These are phyloP conservation scores for Eumaeus atala DNA, from an alignment of 1,140 invertebrate genomes.

Conservation along the genomic window DNA sequence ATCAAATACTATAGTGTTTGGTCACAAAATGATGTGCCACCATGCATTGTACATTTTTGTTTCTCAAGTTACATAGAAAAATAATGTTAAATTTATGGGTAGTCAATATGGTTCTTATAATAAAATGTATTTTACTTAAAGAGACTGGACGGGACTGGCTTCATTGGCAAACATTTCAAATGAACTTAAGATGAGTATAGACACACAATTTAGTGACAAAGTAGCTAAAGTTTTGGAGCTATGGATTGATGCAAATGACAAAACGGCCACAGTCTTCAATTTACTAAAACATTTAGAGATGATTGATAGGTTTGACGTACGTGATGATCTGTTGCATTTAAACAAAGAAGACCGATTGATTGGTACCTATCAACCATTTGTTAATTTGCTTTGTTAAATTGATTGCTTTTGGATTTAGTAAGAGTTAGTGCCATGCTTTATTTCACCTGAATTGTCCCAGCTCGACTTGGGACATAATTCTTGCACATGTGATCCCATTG, in stretches of 20 bases:
- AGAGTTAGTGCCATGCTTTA: too few relatives aligned
- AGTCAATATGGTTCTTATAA: too few relatives aligned
- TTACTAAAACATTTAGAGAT: conserved; percentile 72
- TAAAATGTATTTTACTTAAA: conserved; percentile 35
- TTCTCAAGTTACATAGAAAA: too few relatives aligned
- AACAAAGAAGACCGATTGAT: conserved; percentile 60
- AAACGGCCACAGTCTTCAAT: conserved; percentile 64
- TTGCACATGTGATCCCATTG: too few relatives aligned
- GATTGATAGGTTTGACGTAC: conserved; percentile 80
- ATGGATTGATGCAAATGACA: conserved; percentile 59
- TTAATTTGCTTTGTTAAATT: neutral
- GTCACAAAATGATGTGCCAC: too few relatives aligned
- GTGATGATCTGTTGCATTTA: conserved; percentile 74
- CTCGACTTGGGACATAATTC: too few relatives aligned
- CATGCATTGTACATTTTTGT: too few relatives aligned
- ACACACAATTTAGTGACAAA: conserved; percentile 65
- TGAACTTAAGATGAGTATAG: conserved; percentile 66
- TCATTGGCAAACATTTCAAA: conserved; percentile 70
- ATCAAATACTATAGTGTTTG: too few relatives aligned
- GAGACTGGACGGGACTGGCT: conserved; percentile 81
- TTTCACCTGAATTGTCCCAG: too few relatives aligned
- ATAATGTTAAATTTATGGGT: too few relatives aligned
- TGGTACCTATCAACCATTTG: conserved; percentile 31
- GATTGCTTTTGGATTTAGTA: neutral
- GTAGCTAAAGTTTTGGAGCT: conserved; percentile 70